Evolutionary conservation across 2,888 invertebrate species (phyloP), one percentile per base, ranked within the genome.

Genomic region (Globia sparganii): DNA sequence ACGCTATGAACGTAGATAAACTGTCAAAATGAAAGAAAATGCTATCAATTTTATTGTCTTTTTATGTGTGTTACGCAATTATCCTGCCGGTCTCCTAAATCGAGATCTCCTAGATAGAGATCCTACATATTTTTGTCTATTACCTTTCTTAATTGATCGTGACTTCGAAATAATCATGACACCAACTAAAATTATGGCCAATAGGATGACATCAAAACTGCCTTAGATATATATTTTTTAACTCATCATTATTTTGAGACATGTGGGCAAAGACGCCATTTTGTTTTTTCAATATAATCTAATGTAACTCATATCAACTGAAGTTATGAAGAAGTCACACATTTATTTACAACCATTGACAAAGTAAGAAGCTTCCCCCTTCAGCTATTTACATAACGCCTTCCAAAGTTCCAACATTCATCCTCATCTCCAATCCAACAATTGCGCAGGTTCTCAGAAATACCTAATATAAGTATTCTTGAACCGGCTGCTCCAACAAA

Each of bases 391-490:
- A 18, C 61, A 66, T 64, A 68, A 70, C 77, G 73, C 59, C 40
- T 68, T 46, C 40, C 21, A 72, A 75, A 40, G 61, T 65, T 58
- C 34, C 21, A 72, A 75, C 46, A 65, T 65, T 58, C 34, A 70
- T 72, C 31, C 28, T 59, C 34, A 70, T 72, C 31, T n/a, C 56
- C 34, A 69, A 64, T 59, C 18, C 64, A 65, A 77, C 59, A 81
- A 71, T 58, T 58, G 56, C 53, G 59, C 40, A 67, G 67, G 37
- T 64, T 79, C 62, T 49, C 53, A 65, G 56, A 74, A 77, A 84
- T 77, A 75, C 78, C 46, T 83, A 67, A 88, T 86, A 85, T 82
- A 89, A 87, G 87, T 85, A 83, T 81, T 78, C 85, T 79, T 77
- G 80, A 84, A 79, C 70, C 86, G 79, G 65, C 74, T 75, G 78